Percentiles rank a stretch among this genome's conserved stretches.
Evolutionary conservation across 2,888 invertebrate species (phyloP).

Genomic region (Eumerus sabulonum): DNA sequence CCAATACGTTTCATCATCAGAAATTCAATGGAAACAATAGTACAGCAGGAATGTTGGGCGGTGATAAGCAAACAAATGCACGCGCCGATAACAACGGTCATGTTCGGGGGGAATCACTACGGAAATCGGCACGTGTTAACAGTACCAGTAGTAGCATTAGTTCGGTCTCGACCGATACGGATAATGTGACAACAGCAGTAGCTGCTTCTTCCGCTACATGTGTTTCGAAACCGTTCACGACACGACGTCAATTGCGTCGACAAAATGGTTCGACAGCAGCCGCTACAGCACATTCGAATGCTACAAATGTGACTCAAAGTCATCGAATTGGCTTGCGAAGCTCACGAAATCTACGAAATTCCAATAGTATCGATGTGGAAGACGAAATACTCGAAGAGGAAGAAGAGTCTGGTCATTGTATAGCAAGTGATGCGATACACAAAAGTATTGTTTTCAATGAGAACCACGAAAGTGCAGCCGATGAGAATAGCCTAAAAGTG

Average conservation of each 20-base stretch:
- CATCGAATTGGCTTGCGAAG: conserved; percentile 61
- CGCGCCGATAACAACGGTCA: conserved; percentile 57
- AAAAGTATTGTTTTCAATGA: conserved; percentile 78
- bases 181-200: conserved; percentile 32
- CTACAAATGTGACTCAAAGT: conserved; percentile 20
- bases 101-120: conserved; percentile 71
- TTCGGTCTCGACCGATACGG: conserved; percentile 75
- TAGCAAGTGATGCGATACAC: conserved; percentile 77
- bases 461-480: conserved; percentile 76
- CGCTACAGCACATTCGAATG: conserved; percentile 20
- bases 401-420: conserved; percentile 60
- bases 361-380: conserved; percentile 49
- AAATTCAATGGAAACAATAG: conserved; percentile 69
- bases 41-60: background rate
- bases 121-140: conserved; percentile 77
- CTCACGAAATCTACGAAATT: conserved; percentile 57
- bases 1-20: conserved; percentile 78
- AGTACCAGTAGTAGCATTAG: conserved; percentile 78
- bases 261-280: conserved; percentile 44
- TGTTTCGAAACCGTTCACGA: conserved; percentile 40
- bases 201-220: conserved; percentile 20
- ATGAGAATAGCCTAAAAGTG: conserved; percentile 69
- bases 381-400: conserved; percentile 39
- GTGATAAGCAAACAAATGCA: conserved; percentile 45
- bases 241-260: conserved; percentile 48